A percentile compares a stretch with the other conserved stretches of the same genome.
Conservation (phyloP, 1,140 invertebrate genomes). For the Sminthurides bifidus region DNA sequence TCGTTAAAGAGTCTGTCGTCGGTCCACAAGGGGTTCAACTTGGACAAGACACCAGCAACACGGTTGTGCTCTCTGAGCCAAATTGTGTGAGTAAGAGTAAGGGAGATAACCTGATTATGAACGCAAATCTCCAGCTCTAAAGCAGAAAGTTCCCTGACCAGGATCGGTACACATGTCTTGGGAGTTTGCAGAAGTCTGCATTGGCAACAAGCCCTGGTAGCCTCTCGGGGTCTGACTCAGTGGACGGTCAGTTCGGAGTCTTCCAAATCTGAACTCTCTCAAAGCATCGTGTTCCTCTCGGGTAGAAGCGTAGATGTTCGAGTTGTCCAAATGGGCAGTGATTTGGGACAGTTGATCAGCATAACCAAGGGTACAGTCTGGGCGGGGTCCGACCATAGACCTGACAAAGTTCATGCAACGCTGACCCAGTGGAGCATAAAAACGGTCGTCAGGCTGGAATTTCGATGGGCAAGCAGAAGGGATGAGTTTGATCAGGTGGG, state of each 20-base stretch:
- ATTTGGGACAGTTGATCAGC: conserved; percentile 32
- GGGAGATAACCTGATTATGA: too few relatives aligned
- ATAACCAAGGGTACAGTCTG: conserved; percentile 37
- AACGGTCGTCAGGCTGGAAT: conserved; percentile 69
- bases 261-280: conserved; percentile 40
- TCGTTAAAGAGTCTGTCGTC: conserved; percentile 43
- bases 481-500: conserved; percentile 11
- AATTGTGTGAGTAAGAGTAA: conserved; percentile 20
- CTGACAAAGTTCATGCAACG: conserved; percentile 76
- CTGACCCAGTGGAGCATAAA: conserved; percentile 53
- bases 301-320: conserved; percentile 79
- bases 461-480: conserved; percentile 67
- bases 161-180: conserved; percentile 15
- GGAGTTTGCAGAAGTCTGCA: conserved; percentile 3
- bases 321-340: conserved; percentile 51
- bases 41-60: conserved; percentile 38
- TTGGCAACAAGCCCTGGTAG: conserved; percentile 9
- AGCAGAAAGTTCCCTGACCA: conserved; percentile 11
- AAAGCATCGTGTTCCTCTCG: conserved; percentile 59
- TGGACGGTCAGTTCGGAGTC: conserved; percentile 18
- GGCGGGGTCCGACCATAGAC: conserved; percentile 42
- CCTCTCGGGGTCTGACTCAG: not conserved
- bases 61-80: conserved; percentile 40
- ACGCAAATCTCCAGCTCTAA: conserved; percentile 58
- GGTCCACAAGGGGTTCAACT: conserved; percentile 43